Percentiles rank a stretch among this genome's conserved stretches.
Conservation (phyloP, 2,797 vertebrate genomes). For the Microchirus variegatus region DNA sequence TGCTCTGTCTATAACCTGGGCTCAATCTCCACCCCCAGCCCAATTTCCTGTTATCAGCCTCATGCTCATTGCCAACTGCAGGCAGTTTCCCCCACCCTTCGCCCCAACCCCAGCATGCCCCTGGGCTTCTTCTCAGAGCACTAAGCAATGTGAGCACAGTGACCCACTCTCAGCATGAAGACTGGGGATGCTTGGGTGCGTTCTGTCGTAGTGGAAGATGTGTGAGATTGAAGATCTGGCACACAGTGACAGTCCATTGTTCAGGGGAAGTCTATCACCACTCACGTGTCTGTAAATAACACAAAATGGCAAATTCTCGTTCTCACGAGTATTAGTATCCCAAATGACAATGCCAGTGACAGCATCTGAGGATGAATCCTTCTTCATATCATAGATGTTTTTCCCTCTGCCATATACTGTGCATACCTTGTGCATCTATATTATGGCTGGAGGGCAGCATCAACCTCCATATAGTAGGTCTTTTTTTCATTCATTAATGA, state of each 20-base stretch:
- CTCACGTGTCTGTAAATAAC: conserved; percentile 54
- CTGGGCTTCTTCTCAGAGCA: conserved; percentile 39
- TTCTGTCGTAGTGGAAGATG: conserved; percentile 67
- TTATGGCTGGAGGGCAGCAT: conserved; percentile 20
- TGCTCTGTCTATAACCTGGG: conserved; percentile 16
- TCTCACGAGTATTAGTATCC: conserved; percentile 40
- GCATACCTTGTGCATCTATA: conserved; percentile 43
- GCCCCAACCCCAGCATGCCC: conserved; percentile 33
- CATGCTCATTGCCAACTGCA: conserved; percentile 42
- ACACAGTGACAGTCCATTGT: conserved; percentile 64
- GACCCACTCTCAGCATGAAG: conserved; percentile 63
- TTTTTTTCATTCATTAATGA: conserved; percentile 18
- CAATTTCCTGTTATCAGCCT: conserved; percentile 15
- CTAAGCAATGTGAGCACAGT: conserved; percentile 42
- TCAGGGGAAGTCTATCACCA: conserved; percentile 28
- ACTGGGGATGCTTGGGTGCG: conserved; percentile 68
- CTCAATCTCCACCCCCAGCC: conserved; percentile 32
- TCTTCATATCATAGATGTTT: conserved; percentile 50
- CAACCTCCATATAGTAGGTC: conserved; percentile 4
- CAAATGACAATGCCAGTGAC: conserved; percentile 31
- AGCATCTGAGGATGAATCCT: conserved; percentile 16
- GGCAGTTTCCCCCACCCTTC: conserved; percentile 37
- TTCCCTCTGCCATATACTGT: conserved; percentile 44
- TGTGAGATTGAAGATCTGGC: conserved; percentile 69
- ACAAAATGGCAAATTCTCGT: neutral